These are phyloP conservation scores for Rhipidura dahli DNA, from an alignment of 2,113 vertebrate species.

Conservation along the genomic window DNA sequence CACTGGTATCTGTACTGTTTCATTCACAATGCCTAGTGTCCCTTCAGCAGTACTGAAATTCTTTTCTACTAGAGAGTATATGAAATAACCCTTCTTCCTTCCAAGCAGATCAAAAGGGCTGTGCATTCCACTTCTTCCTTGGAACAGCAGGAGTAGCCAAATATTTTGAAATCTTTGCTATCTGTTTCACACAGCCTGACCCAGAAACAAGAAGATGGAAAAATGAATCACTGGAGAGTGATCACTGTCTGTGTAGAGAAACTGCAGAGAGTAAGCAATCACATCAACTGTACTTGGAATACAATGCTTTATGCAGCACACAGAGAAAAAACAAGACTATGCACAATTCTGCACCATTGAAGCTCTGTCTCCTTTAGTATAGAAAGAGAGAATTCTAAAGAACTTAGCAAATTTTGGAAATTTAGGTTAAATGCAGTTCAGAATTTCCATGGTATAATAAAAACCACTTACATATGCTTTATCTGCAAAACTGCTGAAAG, in stretches of 20 bases:
- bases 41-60: not conserved
- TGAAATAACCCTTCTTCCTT: not conserved
- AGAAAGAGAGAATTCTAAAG: not conserved
- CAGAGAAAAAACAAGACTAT: not conserved
- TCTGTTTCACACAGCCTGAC: not conserved
- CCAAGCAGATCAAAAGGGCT: not conserved
- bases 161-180: not conserved
- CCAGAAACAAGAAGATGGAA: not conserved
- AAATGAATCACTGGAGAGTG: not conserved
- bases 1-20: not conserved
- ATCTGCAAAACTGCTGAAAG: not conserved
- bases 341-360: not conserved
- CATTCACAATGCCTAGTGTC: not conserved
- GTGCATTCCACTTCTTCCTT: not conserved
- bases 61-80: not conserved
- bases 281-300: not conserved
- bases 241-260: not conserved
- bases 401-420: not conserved
- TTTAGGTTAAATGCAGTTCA: not conserved
- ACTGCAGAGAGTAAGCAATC: not conserved
- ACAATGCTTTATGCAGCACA: not conserved
- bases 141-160: not conserved
- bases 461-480: not conserved
- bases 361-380: not conserved
- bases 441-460: not conserved